These are phyloP conservation scores for Orussus abietinus DNA, from an alignment of 1,140 invertebrate genomes.

Conservation along the genomic window DNA sequence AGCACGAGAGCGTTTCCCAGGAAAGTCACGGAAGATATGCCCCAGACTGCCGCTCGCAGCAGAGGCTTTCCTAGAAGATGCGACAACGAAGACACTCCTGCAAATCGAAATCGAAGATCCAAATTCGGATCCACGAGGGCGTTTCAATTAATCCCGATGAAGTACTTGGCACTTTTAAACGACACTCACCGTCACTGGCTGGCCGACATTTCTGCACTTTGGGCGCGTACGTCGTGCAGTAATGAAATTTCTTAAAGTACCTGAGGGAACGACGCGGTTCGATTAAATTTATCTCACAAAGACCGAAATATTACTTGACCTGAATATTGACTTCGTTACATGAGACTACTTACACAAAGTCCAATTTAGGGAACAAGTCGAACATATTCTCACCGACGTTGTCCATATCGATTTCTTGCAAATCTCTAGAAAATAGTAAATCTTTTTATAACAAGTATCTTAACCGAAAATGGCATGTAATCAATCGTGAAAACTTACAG, in stretches of 20 bases:
- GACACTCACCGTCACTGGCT: constrained; percentile 62
- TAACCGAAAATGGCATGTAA: not conserved
- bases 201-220: constrained; percentile 63
- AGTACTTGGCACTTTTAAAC: too few relatives aligned
- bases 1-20: constrained; percentile 67
- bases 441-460: not conserved
- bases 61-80: constrained; percentile 63
- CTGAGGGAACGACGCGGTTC: constrained; percentile 41
- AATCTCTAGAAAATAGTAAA: constrained; percentile 35
- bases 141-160: not conserved
- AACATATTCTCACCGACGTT: constrained; percentile 57
- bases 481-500: constrained; percentile 35
- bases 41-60: constrained; percentile 67
- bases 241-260: constrained; percentile 69
- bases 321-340: constrained; percentile 4
- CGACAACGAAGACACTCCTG: constrained; percentile 64
- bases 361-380: constrained; percentile 50
- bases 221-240: constrained; percentile 63
- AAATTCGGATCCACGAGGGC: constrained; percentile 3
- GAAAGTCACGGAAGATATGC: constrained; percentile 66
- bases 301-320: not conserved
- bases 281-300: constrained; percentile 1
- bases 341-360: constrained; percentile 49
- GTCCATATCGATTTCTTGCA: constrained; percentile 58
- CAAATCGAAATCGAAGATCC: constrained; percentile 10